Evolutionary conservation across 2,113 vertebrate genomes (phyloP), one percentile per base, ranked within the genome.

Genomic region (Phalacrocorax carbo): DNA sequence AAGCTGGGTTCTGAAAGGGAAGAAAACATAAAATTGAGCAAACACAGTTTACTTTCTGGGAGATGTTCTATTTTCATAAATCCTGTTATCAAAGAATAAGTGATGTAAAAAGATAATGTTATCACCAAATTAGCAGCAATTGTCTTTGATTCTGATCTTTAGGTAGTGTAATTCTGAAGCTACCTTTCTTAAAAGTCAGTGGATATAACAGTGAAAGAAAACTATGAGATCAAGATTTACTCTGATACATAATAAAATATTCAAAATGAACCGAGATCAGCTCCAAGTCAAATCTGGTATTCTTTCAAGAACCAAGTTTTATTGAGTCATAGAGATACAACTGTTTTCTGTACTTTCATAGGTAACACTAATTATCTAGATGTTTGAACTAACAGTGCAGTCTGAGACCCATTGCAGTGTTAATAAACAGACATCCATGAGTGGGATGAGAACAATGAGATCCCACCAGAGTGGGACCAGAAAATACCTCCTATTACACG

Each of bases 1-100:
- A 88, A 58, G 44, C 36, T 73, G 57, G 17, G 12, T 79, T 91
- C 34, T 91, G 75, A 76, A 86, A 93, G 25, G 22, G 36, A 86
- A 55, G 64, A 54, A 83, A 97, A 90, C 55, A 34, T 52, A 88
- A 94, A 96, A 94, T 86, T 90, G 82, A 88, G 36, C 82, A 85
- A 90, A 77, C 40, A 93, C 48, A 71, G 44, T 38, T 76, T 80
- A 44, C 18, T 96, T 96, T 94, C 61, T 76, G 93, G 68, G 55
- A 71, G 58, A 65, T 9, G 26, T 87, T 95, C 90, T 90, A 71
- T 94, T 97, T 95, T 90, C 65, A 40, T 95, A 61, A 96, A 88
- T 90, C 54, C 78, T 64, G 19, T 93, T 78, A 86, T 87, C 48
- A 91, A 89, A 89, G 60, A 93, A 77, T 95, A 95, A 90, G 66